These are phyloP conservation scores for Okapia johnstoni DNA, from an alignment of 2,113 vertebrate genomes.

Conservation along the genomic window DNA sequence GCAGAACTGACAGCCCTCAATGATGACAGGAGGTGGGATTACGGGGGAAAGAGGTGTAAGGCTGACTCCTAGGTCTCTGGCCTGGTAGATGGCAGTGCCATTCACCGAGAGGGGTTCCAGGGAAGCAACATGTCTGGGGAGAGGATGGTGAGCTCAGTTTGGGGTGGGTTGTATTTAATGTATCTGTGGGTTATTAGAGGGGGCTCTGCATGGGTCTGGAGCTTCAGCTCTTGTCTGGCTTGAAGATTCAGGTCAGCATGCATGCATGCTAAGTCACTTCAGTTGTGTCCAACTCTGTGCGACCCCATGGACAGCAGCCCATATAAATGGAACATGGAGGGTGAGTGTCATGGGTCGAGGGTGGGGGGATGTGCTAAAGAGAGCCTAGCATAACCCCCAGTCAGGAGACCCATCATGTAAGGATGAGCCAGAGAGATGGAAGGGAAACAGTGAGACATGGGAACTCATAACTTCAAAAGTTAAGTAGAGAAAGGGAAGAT, in stretches of 20 bases:
- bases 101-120: not conserved
- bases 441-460: not conserved
- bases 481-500: not conserved
- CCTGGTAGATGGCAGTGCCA: not conserved
- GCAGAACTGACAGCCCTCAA: not conserved
- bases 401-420: not conserved
- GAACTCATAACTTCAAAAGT: not conserved
- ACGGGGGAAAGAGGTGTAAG: not conserved
- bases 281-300: not conserved
- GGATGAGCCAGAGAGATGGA: not conserved
- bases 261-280: not conserved
- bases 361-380: not conserved
- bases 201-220: not conserved
- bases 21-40: not conserved
- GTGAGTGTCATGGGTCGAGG: not conserved
- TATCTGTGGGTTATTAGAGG: not conserved
- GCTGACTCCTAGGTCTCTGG: not conserved
- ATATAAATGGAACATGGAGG: not conserved
- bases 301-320: not conserved
- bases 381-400: not conserved
- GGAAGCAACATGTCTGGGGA: not conserved
- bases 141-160: not conserved
- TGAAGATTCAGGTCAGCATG: not conserved
- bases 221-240: not conserved
- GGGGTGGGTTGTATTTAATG: not conserved